Percentiles rank a stretch among this genome's conserved stretches.
Evolutionary conservation across 2,888 invertebrate genomes (phyloP).

Genomic region (Agrochola litura): DNA sequence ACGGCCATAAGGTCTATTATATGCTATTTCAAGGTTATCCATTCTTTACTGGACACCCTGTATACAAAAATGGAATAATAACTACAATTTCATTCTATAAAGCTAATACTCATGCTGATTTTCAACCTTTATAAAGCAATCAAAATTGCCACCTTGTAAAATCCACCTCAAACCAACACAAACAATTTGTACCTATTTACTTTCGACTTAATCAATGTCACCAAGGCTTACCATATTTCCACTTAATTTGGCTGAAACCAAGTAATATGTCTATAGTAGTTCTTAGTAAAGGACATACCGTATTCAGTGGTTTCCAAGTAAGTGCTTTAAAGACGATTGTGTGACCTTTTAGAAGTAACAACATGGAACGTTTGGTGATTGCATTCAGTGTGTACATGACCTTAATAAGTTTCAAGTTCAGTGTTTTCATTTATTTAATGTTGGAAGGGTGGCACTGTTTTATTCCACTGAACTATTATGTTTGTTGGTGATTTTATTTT

Average conservation of each 20-base stretch:
- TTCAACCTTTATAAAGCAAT: not conserved
- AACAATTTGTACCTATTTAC: conserved; percentile 7
- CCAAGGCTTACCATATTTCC: conserved; percentile 18
- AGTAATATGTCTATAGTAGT: conserved; percentile 48
- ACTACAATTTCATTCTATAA: not conserved
- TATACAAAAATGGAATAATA: not conserved
- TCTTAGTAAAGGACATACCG: conserved; percentile 54
- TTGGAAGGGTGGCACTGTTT: not conserved
- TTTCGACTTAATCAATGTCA: conserved; percentile 30
- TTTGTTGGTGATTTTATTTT: not conserved
- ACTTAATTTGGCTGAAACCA: conserved; percentile 32
- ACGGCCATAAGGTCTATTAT: no score
- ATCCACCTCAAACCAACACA: not conserved
- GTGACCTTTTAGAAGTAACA: conserved; percentile 47
- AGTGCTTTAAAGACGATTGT: conserved; percentile 59
- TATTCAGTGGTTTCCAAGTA: conserved; percentile 59
- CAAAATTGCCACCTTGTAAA: not conserved
- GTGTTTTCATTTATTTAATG: conserved; percentile 15
- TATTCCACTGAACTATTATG: not conserved
- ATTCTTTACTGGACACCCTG: no score
- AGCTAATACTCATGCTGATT: not conserved
- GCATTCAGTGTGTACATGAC: conserved; percentile 39
- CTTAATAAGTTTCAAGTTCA: conserved; percentile 46
- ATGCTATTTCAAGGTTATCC: no score
- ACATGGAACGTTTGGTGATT: conserved; percentile 37